Conservation (phyloP, 2,888 invertebrate species). For the Phalera bucephala region DNA sequence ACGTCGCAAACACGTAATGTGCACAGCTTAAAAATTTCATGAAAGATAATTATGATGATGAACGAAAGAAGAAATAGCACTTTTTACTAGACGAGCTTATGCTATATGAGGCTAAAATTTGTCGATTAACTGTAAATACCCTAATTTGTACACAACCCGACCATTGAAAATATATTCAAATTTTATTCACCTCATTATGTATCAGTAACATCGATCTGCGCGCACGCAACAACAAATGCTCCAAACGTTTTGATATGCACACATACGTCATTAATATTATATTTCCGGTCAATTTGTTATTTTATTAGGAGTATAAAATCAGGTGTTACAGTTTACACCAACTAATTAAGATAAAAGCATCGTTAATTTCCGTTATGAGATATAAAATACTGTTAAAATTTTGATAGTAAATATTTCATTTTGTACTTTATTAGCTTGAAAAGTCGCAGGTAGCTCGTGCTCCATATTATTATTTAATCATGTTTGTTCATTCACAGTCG, state of each 20-base stretch:
- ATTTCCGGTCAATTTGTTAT: slow-evolving; percentile 55
- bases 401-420: too few species aligned
- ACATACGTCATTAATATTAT: slow-evolving; percentile 27
- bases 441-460: too few species aligned
- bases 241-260: slow-evolving; percentile 40
- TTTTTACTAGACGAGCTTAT: too few species aligned
- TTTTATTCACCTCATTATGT: slow-evolving; percentile 52
- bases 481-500: too few species aligned
- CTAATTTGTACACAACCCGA: slow-evolving; percentile 13
- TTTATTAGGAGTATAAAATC: slow-evolving; percentile 55
- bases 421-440: not conserved
- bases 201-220: slow-evolving; percentile 42
- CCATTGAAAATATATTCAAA: slow-evolving; percentile 36
- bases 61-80: too few species aligned
- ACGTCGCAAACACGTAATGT: too few species aligned
- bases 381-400: too few species aligned
- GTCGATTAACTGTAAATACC: too few species aligned
- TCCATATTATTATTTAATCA: too few species aligned
- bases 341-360: slow-evolving; percentile 18
- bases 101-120: too few species aligned
- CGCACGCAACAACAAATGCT: slow-evolving; percentile 48
- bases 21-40: too few species aligned
- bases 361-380: slow-evolving; percentile 20
- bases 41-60: too few species aligned
- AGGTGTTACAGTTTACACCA: slow-evolving; percentile 54